Base-by-base conservation (phyloP, 2,888 invertebrate genomes). In the Polyploca ridens region DNA sequence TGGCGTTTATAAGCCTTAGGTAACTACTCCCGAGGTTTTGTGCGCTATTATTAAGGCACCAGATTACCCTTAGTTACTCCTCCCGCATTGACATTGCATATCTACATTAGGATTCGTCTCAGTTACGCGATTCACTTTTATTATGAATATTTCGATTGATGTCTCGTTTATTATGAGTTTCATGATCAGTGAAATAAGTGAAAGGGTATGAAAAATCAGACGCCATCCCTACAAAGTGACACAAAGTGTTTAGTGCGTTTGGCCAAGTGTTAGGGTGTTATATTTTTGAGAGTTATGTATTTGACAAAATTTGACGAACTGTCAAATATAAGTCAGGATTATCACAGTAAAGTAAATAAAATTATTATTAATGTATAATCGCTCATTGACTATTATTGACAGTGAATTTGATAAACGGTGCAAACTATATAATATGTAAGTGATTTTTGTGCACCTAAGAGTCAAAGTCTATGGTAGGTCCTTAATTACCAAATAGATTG, bases 281-380 rank as follows among this genome's bases (percentile, higher is more conserved):
- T 68, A 70, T 76, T 66, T 38, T 73, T 73, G 78, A 66, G 71
- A 77, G 74, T 13, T 41, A 41, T 8, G 38, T 69, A 58, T 68
- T 7, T 61, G 73, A 69, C 70, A 62, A 8, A 69, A 64, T 49
- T 49, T 69, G 69, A 66, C 69, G 60, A 44, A 73, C 69, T 75
- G 73, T 66, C 69, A 67, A 74, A 62, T 68, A 27, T 46, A 69
- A 14, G 54, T 16, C 54, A 71, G 72, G 80, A 82, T 83, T 83
- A 83, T 65, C 73, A 81, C 77, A 78, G 69, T 73, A 62, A 49
- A 41, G 33, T 64, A 61, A n/a, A 33, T 14, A 46, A 16, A 38
- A 41, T 54, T 33, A 33, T 58, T 46, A 41, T 54, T 27, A 33
- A 14, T 33, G 16, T 13, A 16, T 35, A 16, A 38, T 16, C 38